phyloP scores from a whole-genome alignment of 2,797 vertebrate species.

The Fratercula arctica region DNA sequence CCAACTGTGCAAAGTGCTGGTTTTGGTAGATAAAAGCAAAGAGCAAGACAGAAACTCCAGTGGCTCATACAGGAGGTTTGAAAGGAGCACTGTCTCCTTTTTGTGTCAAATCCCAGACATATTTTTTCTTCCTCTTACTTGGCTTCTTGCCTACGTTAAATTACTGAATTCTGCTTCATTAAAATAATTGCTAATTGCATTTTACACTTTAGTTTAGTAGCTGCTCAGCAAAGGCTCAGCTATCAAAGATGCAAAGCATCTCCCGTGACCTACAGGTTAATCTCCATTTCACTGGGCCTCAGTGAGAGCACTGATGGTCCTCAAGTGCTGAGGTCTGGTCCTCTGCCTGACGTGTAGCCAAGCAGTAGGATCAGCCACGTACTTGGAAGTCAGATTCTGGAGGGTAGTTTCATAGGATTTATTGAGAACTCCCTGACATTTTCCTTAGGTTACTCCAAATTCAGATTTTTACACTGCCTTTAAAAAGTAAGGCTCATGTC shows the following conservation, averaged over 20 bases:
- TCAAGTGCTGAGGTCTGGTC: not conserved
- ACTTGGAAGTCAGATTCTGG: not conserved
- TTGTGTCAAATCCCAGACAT: not conserved
- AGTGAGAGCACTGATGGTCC: not conserved
- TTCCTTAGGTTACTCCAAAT: not conserved
- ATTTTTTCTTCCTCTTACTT: not conserved
- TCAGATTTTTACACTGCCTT: not conserved
- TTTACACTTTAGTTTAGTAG: slow-evolving; percentile 19
- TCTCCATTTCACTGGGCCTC: not conserved
- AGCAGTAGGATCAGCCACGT: not conserved
- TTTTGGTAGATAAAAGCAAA: not conserved
- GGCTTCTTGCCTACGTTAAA: slow-evolving; percentile 12
- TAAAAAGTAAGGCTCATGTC: not conserved
- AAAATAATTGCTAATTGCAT: slow-evolving; percentile 53
- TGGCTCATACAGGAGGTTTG: not conserved
- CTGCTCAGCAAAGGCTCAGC: slow-evolving; percentile 7
- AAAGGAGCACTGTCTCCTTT: not conserved
- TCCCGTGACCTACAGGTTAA: not conserved
- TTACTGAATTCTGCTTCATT: slow-evolving; percentile 51
- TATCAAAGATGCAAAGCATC: not conserved
- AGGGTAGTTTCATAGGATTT: not conserved
- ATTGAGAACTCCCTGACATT: not conserved
- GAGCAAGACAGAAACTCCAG: not conserved
- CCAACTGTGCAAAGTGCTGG: not conserved
- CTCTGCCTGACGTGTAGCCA: not conserved